Evolutionary conservation across 2,888 invertebrate genomes (phyloP), one percentile per base, ranked within the genome.

Genomic region (Doris montereyensis): DNA sequence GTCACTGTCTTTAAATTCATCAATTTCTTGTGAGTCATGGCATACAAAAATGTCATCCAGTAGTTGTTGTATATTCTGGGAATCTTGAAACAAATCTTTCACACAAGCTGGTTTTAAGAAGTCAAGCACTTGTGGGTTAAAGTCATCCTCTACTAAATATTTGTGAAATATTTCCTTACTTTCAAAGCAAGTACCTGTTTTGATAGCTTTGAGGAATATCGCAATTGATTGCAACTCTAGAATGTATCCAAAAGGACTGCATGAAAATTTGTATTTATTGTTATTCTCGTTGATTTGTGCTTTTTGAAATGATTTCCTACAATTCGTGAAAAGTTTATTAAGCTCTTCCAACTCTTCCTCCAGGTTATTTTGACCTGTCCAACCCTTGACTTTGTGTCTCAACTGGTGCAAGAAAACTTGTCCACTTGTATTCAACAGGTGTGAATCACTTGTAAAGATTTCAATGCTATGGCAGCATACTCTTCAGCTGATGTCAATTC

Each of bases 361-460:
- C 30, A 13, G 52, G 24, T n/a, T 32, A 24, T 8, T 28, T 24
- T 21, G 30, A 8, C 10, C 52, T 4, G 0, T n/a, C 28, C n/a
- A 13, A 70, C 21, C 30, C 52, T 30, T 71, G 57, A 70, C 77
- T 68, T 41, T 24, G 30, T 35, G 1, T 32, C 70, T 21, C 52
- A 86, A 77, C 41, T 84, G 83, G 4, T 77, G 65, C 72, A 83
- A 84, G 71, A 79, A 86, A 24, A 88, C 84, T 67, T 87, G 86
- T 2, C 85, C 88, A 79, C 83, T 85, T 0, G 88, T 88, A 79
- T 88, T 86, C 82, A 86, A 84, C 2, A 88, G 81, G 68, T 82
- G 88, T 0, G 88, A 87, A 60, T 83, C 85, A 4, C 84, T 75
- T 0, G 84, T 83, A n/a, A 78, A 78, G 57, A 80, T 5, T 77